Percentiles rank a stretch among this genome's conserved stretches.
Evolutionary conservation across 1,140 invertebrate genomes (phyloP).

Genomic region (Aphelenchoides besseyi): DNA sequence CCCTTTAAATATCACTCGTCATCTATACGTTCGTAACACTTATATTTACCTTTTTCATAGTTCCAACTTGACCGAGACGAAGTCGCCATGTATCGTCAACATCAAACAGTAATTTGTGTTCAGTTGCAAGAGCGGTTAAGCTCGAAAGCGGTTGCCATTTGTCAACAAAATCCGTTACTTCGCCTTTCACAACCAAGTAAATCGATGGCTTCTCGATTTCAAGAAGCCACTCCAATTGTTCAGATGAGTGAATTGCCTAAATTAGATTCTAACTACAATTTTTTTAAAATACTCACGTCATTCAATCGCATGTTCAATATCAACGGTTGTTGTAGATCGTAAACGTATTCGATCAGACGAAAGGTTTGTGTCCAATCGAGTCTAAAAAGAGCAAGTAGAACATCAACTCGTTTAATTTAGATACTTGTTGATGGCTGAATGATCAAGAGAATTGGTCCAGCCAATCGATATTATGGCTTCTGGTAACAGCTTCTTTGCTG

Average conservation of each 20-base stretch:
- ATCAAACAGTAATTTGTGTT: slow-evolving; percentile 42
- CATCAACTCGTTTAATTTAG: neutral
- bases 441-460: slow-evolving; percentile 46
- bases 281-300: slow-evolving; percentile 36
- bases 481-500: slow-evolving; percentile 37
- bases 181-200: slow-evolving; percentile 41
- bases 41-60: slow-evolving; percentile 17
- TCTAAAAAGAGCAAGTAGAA: slow-evolving; percentile 6
- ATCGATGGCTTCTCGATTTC: slow-evolving; percentile 39
- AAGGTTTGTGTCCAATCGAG: slow-evolving; percentile 46
- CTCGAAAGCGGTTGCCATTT: slow-evolving; percentile 24
- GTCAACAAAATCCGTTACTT: slow-evolving; percentile 50
- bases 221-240: slow-evolving; percentile 44
- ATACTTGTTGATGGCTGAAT: slow-evolving; percentile 29
- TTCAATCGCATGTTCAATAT: slow-evolving; percentile 49
- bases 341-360: slow-evolving; percentile 31
- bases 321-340: slow-evolving; percentile 39
- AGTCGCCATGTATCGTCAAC: slow-evolving; percentile 39
- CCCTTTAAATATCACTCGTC: slow-evolving; percentile 16
- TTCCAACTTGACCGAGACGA: slow-evolving; percentile 2
- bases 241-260: slow-evolving; percentile 32
- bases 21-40: neutral
- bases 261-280: slow-evolving; percentile 7
- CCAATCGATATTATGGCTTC: slow-evolving; percentile 51
- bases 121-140: neutral